Evolutionary conservation across 2,113 vertebrate genomes (phyloP).

Genomic region (Raphicerus campestris): DNA sequence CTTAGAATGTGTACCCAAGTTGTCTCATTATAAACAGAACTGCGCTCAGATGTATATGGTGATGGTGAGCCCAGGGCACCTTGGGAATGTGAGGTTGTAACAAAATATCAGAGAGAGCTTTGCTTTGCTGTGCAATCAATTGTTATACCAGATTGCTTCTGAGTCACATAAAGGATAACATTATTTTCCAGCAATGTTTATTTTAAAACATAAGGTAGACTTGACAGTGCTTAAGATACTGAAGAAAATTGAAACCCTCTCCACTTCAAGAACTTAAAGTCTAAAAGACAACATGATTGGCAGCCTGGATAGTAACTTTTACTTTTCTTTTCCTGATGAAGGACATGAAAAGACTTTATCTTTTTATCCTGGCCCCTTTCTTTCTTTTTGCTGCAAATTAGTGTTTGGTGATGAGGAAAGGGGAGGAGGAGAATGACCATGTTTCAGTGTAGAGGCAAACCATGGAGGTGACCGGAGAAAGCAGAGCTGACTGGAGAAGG

Average conservation of each 20-base stretch:
- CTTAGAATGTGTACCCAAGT: neutral
- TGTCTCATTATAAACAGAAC: neutral
- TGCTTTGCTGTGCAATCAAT: neutral
- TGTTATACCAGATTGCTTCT: neutral
- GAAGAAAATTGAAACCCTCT: neutral
- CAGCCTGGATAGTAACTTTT: neutral
- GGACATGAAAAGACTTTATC: neutral
- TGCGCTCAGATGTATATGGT: fast-evolving
- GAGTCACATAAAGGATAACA: neutral
- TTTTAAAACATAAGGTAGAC: neutral
- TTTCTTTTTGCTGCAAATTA: neutral
- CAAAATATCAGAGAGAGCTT: neutral
- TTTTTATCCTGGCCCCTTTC: neutral
- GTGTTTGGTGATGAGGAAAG: neutral
- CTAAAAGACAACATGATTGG: neutral
- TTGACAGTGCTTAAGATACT: neutral
- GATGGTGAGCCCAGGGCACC: neutral
- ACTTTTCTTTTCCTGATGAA: slow-evolving; percentile 17
- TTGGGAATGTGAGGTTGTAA: neutral
- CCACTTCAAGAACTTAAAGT: neutral
- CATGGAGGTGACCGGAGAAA: neutral
- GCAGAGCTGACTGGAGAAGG: neutral
- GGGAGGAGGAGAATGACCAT: neutral
- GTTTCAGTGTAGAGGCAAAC: neutral
- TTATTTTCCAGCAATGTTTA: neutral